Percentiles rank a stretch among this genome's conserved stretches.
Conservation (phyloP, 2,888 invertebrate species). For the Drosophila meridionalis region DNA sequence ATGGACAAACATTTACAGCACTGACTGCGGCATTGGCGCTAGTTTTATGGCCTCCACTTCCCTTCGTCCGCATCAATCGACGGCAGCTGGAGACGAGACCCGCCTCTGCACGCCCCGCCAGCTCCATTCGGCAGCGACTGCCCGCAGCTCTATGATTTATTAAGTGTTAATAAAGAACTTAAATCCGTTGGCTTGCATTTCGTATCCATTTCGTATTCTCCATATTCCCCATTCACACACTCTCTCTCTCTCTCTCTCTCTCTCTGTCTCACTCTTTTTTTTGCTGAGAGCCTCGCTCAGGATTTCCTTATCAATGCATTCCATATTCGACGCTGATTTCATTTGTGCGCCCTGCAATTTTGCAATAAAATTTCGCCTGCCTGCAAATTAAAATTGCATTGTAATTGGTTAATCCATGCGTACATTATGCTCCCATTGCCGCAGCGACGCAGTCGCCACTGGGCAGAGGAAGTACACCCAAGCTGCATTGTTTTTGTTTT, state of each 20-base stretch:
- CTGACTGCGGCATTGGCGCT: conserved; percentile 57
- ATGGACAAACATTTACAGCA: conserved; percentile 71
- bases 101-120: conserved; percentile 2
- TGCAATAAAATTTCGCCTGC: conserved; percentile 82
- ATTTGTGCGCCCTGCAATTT: conserved; percentile 77
- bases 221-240: conserved; percentile 14
- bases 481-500: conserved; percentile 30
- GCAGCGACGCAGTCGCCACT: conserved; percentile 28
- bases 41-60: conserved; percentile 77
- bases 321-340: conserved; percentile 77
- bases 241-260: conserved; percentile 27
- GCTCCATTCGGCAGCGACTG: conserved; percentile 22
- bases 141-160: conserved; percentile 78
- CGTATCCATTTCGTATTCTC: conserved; percentile 71
- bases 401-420: conserved; percentile 85
- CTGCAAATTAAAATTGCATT: conserved; percentile 84
- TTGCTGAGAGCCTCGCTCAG: conserved; percentile 41
- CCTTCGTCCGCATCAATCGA: conserved; percentile 48
- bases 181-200: conserved; percentile 81
- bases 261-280: not conserved
- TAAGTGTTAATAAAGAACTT: conserved; percentile 84
- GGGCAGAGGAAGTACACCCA: conserved; percentile 50
- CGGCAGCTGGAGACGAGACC: conserved; percentile 31
- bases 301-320: conserved; percentile 82
- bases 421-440: conserved; percentile 71